Conservation (phyloP, 2,113 vertebrate species). For the Elachura formosa region DNA sequence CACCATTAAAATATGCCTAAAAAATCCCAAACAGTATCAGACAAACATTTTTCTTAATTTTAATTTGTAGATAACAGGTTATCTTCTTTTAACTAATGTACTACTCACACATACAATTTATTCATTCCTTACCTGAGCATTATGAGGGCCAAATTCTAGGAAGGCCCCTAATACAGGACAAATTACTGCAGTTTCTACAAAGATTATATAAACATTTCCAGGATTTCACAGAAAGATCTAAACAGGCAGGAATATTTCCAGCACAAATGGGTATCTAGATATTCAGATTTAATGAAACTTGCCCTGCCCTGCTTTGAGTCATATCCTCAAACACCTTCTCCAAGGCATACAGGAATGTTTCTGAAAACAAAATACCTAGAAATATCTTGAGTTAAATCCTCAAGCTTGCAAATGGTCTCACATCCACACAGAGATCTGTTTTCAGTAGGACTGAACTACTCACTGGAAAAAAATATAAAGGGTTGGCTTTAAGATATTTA, state of each 20-base stretch:
- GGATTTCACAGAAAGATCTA: background rate
- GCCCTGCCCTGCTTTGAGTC: background rate
- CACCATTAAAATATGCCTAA: background rate
- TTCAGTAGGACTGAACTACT: background rate
- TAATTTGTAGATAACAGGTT: background rate
- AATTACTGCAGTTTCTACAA: background rate
- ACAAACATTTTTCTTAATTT: background rate
- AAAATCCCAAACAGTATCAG: background rate
- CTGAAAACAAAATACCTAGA: background rate
- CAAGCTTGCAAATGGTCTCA: background rate
- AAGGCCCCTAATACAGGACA: background rate
- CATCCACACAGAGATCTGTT: background rate
- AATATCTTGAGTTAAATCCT: background rate
- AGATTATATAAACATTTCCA: background rate
- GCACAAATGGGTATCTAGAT: background rate
- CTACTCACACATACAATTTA: background rate
- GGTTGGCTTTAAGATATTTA: background rate
- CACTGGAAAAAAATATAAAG: background rate
- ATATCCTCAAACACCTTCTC: background rate
- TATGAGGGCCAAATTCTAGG: background rate
- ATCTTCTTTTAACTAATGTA: background rate
- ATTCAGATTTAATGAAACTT: background rate
- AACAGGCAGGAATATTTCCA: background rate
- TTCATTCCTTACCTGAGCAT: background rate
- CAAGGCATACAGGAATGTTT: background rate